A percentile compares a stretch with the other conserved stretches of the same genome.
Evolutionary conservation across 2,888 invertebrate species (phyloP).

Genomic region (Chalcis sispes): DNA sequence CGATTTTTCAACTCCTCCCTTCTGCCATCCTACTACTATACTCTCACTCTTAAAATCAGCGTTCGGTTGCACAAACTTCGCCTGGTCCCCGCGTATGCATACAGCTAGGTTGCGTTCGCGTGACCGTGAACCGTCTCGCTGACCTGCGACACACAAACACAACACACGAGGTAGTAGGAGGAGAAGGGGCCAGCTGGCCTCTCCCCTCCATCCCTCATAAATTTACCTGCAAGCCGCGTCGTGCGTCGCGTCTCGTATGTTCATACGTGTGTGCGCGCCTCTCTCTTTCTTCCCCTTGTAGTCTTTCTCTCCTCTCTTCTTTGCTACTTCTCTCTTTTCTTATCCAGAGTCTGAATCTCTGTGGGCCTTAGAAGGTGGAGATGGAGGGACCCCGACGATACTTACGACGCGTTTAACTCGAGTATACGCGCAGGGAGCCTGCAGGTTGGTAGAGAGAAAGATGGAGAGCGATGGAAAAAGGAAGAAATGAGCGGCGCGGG

Average conservation of each 20-base stretch:
- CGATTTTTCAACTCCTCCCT: conserved; percentile 6
- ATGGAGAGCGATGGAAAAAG: not conserved
- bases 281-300: not conserved
- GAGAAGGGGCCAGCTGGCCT: not conserved
- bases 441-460: not conserved
- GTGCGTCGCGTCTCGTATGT: no score
- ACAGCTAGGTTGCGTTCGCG: conserved; percentile 52
- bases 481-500: conserved; percentile 1
- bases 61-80: conserved; percentile 20
- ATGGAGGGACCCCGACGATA: conserved; percentile 16
- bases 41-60: conserved; percentile 21
- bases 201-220: conserved; percentile 45
- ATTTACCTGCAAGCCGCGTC: conserved; percentile 51
- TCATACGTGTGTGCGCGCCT: conserved; percentile 12
- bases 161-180: not conserved
- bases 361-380: conserved; percentile 6
- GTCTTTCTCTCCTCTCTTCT: conserved; percentile 5
- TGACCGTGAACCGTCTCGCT: conserved; percentile 73
- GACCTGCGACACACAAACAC: conserved; percentile 73
- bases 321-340: conserved; percentile 37
- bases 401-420: conserved; percentile 18
- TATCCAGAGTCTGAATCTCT: not conserved
- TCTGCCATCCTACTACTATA: no score
- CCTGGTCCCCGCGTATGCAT: conserved; percentile 7
- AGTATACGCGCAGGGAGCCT: conserved; percentile 16